These are phyloP conservation scores for Agrypnia vestita DNA, from an alignment of 1,140 invertebrate species.

Conservation along the genomic window DNA sequence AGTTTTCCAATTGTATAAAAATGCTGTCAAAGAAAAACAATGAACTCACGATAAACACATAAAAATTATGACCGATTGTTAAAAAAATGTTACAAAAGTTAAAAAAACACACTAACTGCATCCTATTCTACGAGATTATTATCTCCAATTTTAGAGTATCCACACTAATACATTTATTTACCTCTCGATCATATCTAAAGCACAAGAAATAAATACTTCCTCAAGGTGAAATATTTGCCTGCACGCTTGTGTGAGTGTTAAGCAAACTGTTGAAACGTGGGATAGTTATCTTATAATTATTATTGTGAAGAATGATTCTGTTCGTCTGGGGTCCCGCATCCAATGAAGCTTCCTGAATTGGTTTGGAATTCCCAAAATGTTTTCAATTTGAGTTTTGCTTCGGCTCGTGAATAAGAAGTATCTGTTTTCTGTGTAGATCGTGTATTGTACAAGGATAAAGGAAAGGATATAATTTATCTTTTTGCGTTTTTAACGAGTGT, in stretches of 20 bases:
- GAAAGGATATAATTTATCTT: too few species aligned
- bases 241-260: not conserved
- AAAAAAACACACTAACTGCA: not conserved
- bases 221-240: conserved; percentile 19
- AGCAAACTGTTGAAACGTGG: conserved; percentile 14
- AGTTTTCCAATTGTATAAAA: not conserved
- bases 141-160: conserved; percentile 4
- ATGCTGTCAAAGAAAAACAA: conserved; percentile 2
- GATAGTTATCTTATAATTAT: conserved; percentile 21
- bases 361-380: too few species aligned
- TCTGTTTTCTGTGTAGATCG: too few species aligned
- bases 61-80: conserved; percentile 2
- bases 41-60: conserved; percentile 8
- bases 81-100: not conserved
- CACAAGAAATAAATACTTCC: conserved; percentile 17
- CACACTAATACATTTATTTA: conserved; percentile 25
- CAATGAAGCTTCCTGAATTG: not conserved
- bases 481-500: too few species aligned
- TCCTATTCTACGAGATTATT: conserved; percentile 10
- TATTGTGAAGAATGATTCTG: not conserved
- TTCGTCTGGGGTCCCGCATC: not conserved
- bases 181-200: conserved; percentile 13
- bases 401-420: too few species aligned
- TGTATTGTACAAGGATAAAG: too few species aligned
- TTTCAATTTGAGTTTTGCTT: too few species aligned